Percentiles rank a stretch among this genome's conserved stretches.
Evolutionary conservation across 1,140 invertebrate species (phyloP).

Genomic region (Drosophila guanche): DNA sequence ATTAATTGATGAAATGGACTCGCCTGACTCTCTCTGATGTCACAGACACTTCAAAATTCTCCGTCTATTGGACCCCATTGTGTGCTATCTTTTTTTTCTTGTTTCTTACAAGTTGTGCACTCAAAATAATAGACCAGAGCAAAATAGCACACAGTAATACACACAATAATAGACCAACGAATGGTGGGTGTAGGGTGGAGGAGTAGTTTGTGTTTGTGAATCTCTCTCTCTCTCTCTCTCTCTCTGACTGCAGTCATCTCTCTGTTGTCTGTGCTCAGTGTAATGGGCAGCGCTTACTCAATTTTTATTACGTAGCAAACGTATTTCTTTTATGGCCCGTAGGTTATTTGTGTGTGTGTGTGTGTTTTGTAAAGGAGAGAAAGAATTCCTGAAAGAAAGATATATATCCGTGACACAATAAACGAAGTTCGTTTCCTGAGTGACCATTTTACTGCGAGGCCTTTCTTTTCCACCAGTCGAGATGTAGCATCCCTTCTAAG

Average conservation of each 20-base stretch:
- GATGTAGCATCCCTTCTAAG: slow-evolving; percentile 34
- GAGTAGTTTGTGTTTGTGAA: background rate
- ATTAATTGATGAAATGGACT: slow-evolving; percentile 58
- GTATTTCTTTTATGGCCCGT: slow-evolving; percentile 75
- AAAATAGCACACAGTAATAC: background rate
- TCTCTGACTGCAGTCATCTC: slow-evolving; percentile 64
- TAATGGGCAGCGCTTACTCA: slow-evolving; percentile 80
- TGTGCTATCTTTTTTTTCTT: slow-evolving; percentile 61
- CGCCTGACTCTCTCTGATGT: slow-evolving; percentile 6
- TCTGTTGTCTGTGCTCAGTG: slow-evolving; percentile 7
- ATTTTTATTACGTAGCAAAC: slow-evolving; percentile 79
- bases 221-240: slow-evolving; percentile 46
- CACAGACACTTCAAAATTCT: slow-evolving; percentile 54
- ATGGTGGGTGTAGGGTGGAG: background rate
- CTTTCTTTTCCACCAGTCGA: slow-evolving; percentile 57
- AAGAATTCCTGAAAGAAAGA: slow-evolving; percentile 53
- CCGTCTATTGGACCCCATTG: slow-evolving; percentile 9
- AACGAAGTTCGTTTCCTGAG: slow-evolving; percentile 80
- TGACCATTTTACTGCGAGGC: slow-evolving; percentile 77
- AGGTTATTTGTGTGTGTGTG: slow-evolving; percentile 70
- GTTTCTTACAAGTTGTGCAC: slow-evolving; percentile 65
- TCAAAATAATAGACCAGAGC: slow-evolving; percentile 71
- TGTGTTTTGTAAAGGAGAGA: slow-evolving; percentile 40
- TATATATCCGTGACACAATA: slow-evolving; percentile 77
- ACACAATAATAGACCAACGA: slow-evolving; percentile 39